Percentiles rank a stretch among this genome's conserved stretches.
Conservation (phyloP, 2,113 vertebrate genomes). For the Epinephelus fuscoguttatus region DNA sequence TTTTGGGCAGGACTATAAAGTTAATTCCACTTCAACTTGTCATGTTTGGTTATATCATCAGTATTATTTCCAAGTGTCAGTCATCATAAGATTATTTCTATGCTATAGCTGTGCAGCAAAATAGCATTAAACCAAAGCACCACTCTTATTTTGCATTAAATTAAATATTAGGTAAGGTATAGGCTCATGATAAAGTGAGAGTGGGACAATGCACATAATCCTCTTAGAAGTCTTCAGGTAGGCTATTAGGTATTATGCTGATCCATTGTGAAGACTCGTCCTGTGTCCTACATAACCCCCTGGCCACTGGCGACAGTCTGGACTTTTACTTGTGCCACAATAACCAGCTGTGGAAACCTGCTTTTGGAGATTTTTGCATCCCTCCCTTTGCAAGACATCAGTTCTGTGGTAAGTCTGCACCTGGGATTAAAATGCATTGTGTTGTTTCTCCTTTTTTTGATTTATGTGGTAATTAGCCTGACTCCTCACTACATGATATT, state of each 20-base stretch:
- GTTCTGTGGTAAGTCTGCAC: slow-evolving; percentile 58
- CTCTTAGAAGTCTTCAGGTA: slow-evolving; percentile 90
- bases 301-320: slow-evolving; percentile 58
- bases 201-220: slow-evolving; percentile 87
- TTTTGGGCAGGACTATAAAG: not conserved
- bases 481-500: not conserved
- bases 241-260: slow-evolving; percentile 90
- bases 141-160: slow-evolving; percentile 16
- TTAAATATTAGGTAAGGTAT: slow-evolving; percentile 37
- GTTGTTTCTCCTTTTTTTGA: slow-evolving; percentile 1
- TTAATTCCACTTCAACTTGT: not conserved
- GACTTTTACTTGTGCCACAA: slow-evolving; percentile 42
- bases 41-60: not conserved
- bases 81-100: not conserved
- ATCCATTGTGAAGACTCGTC: slow-evolving; percentile 88
- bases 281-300: slow-evolving; percentile 89
- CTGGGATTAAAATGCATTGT: not conserved
- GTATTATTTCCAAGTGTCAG: not conserved
- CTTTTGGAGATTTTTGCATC: slow-evolving; percentile 24
- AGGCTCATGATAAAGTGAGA: slow-evolving; percentile 71
- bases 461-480: slow-evolving; percentile 1
- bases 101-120: not conserved
- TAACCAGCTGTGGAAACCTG: slow-evolving; percentile 54
- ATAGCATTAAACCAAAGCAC: not conserved
- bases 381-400: not conserved